phyloP scores from a whole-genome alignment of 2,797 vertebrate genomes.

The Trematomus bernacchii region DNA sequence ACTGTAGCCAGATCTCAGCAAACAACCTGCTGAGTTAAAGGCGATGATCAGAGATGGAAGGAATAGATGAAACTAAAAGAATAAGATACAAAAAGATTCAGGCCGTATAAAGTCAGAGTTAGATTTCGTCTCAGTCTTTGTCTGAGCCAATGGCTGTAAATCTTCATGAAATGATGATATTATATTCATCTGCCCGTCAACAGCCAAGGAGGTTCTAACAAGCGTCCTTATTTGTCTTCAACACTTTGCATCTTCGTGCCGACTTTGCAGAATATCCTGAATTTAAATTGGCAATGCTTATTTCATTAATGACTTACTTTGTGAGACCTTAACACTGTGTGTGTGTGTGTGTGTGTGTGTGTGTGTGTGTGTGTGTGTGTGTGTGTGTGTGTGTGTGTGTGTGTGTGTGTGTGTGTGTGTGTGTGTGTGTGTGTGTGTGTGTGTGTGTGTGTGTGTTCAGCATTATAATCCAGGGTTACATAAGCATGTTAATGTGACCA shows the following conservation, averaged over 20 bases:
- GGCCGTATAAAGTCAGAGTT: conserved; percentile 32
- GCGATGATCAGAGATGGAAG: conserved; percentile 34
- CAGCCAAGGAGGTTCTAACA: conserved; percentile 53
- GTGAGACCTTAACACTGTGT: conserved; percentile 13
- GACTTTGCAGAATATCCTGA: conserved; percentile 48
- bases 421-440: not conserved
- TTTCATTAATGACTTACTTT: conserved; percentile 47
- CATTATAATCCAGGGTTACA: conserved; percentile 52
- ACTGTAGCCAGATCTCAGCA: conserved; percentile 30
- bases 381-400: conserved; percentile 3
- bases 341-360: conserved; percentile 8
- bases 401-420: not conserved
- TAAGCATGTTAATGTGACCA: conserved; percentile 58
- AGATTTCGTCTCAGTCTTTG: conserved; percentile 25
- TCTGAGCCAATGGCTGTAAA: conserved; percentile 23
- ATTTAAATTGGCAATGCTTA: conserved; percentile 23
- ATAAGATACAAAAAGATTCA: conserved; percentile 32
- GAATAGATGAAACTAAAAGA: conserved; percentile 18
- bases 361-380: not conserved
- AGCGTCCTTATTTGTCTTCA: conserved; percentile 39
- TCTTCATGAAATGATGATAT: conserved; percentile 51
- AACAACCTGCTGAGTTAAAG: conserved; percentile 36
- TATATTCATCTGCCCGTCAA: conserved; percentile 51
- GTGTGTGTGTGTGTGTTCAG: conserved; percentile 39
- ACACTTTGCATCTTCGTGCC: conserved; percentile 40